Conservation (phyloP, 2,113 vertebrate genomes). For the Etheostoma cragini region DNA sequence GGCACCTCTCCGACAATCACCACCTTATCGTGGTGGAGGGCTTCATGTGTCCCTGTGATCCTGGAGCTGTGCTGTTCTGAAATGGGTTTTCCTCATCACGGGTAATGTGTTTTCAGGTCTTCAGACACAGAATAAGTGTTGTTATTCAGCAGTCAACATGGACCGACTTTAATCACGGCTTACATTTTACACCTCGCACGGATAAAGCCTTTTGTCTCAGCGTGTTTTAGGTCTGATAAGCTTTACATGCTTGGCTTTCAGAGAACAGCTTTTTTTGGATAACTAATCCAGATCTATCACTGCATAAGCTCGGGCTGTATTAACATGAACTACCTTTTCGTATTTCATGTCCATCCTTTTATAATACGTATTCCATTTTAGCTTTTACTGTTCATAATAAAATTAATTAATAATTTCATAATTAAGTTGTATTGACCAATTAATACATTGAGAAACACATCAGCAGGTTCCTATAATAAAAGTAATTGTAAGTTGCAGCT, state of each 20-base stretch:
- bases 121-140: slow-evolving; percentile 20
- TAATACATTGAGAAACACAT: neutral
- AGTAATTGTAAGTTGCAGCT: neutral
- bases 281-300: slow-evolving; percentile 31
- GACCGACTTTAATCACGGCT: slow-evolving; percentile 32
- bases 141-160: slow-evolving; percentile 45
- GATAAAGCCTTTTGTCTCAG: slow-evolving; percentile 41
- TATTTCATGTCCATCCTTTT: neutral
- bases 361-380: neutral
- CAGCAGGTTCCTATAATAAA: neutral
- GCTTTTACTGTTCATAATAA: neutral
- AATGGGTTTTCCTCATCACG: slow-evolving; percentile 19
- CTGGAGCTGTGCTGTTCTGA: neutral
- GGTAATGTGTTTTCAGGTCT: slow-evolving; percentile 33
- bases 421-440: neutral
- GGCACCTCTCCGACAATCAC: neutral
- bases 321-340: neutral
- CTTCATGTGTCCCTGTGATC: neutral
- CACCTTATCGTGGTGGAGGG: neutral
- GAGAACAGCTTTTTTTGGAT: slow-evolving; percentile 37
- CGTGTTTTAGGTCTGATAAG: slow-evolving; percentile 44
- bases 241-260: slow-evolving; percentile 34
- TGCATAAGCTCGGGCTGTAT: slow-evolving; percentile 6
- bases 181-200: slow-evolving; percentile 33
- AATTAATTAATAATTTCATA: neutral